Base-by-base conservation (phyloP, 2,797 vertebrate species). In the Mormyrus proboscirostris region DNA sequence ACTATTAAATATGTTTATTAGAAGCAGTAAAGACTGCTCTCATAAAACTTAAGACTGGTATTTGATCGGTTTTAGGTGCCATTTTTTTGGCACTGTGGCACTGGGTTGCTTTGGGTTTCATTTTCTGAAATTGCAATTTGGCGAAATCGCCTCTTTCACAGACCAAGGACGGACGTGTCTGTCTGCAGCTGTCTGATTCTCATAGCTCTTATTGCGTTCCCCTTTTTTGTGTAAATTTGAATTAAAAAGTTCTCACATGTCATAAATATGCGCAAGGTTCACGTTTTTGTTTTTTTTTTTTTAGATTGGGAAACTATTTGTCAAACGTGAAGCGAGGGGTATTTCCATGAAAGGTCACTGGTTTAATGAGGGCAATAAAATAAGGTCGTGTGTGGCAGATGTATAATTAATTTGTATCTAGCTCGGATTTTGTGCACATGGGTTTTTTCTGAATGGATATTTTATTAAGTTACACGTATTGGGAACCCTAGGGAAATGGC, bases 161-260 rank as follows among this genome's bases (percentile, higher is more conserved):
- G 14, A 92, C 87, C 89, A 90, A 89, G 79, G 73, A 79, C 25
- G 79, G 87, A 51, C 86, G 33, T 90, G 89, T 88, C 87, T 51
- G 49, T 51, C 87, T 88, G 90, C 90, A 91, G 91, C 91, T 93
- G 92, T 86, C 89, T 0, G 16, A 14, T 53, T 91, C 92, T 89
- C 88, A 89, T 83, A 33, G 65, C 87, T 14, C 29, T 38, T 14
- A 10, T 19, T 83, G 9, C 19, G n/a, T 83, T 83, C n/a, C 44
- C 38, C 19, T 83, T 83, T 82, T 83, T 49, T 47, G 6, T 83
- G n/a, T 82, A 47, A 83, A 83, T 49, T 83, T 49, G 7, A 38
- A 73, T 38, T 16, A 38, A 73, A 73, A 73, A 33, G 22, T 82
- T 82, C 41, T 82, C 76, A 9, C 16, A 4, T 82, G 0, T 41